These are phyloP conservation scores for Cyanistes caeruleus DNA, from an alignment of 2,113 vertebrate species.

Conservation along the genomic window DNA sequence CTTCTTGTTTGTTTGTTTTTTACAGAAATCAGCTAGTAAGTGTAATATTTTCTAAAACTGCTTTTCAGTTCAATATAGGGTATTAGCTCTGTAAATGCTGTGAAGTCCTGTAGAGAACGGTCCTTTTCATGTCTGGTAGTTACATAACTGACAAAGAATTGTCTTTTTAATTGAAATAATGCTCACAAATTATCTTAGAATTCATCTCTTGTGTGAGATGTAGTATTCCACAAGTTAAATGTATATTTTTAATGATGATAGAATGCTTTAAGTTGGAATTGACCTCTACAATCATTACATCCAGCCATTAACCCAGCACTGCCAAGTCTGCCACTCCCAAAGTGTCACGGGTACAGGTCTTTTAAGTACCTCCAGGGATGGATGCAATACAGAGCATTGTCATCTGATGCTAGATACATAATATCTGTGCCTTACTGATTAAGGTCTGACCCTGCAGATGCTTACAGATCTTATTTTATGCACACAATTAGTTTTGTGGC, in stretches of 20 bases:
- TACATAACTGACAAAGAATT: neutral
- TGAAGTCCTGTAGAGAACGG: neutral
- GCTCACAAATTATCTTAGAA: neutral
- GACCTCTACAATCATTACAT: neutral
- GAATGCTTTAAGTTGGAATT: neutral
- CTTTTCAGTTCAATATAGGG: neutral
- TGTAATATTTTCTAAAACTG: neutral
- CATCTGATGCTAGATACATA: neutral
- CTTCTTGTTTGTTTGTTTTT: neutral
- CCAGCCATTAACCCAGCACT: neutral
- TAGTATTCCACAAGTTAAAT: neutral
- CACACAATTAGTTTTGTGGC: neutral
- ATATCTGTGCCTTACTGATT: neutral
- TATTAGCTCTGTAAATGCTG: neutral
- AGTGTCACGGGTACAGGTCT: accelerated
- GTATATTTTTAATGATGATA: neutral
- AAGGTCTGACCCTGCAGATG: neutral
- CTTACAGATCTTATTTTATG: neutral
- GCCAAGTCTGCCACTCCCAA: neutral
- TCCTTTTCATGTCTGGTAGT: neutral
- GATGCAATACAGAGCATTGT: neutral
- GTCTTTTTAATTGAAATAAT: neutral
- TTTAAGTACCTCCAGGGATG: neutral
- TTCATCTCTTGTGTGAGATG: neutral
- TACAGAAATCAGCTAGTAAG: neutral